Evolutionary conservation across 1,140 invertebrate genomes (phyloP).

Genomic region (Calliphora vicina): DNA sequence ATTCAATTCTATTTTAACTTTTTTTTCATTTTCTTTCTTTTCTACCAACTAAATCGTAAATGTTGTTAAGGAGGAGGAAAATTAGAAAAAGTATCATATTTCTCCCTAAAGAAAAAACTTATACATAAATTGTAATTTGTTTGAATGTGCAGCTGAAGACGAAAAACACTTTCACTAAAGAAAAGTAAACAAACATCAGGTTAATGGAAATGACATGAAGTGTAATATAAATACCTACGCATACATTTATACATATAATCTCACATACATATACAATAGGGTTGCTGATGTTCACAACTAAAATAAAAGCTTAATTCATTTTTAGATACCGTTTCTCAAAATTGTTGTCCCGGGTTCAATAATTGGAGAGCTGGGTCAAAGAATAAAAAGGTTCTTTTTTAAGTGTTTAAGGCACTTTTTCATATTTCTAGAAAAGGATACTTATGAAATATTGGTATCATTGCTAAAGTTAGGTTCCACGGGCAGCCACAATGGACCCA

Average conservation of each 20-base stretch:
- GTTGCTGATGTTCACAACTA: too few species aligned
- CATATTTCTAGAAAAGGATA: too few species aligned
- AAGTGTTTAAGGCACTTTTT: too few species aligned
- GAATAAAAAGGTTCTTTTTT: too few species aligned
- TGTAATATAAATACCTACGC: constrained; percentile 17
- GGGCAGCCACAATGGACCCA: too few species aligned
- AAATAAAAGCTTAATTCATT: too few species aligned
- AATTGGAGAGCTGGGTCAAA: too few species aligned
- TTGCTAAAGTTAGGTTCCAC: too few species aligned
- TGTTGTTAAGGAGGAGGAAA: neutral
- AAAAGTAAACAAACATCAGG: constrained; percentile 61
- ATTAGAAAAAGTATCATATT: constrained; percentile 28
- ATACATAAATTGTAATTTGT: neutral
- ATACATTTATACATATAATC: neutral
- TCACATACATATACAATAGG: neutral
- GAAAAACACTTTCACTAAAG: constrained; percentile 45
- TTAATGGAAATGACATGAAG: constrained; percentile 61
- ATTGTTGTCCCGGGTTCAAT: too few species aligned
- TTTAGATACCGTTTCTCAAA: too few species aligned
- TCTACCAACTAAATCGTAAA: constrained; percentile 36
- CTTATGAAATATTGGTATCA: too few species aligned
- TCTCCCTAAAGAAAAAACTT: neutral
- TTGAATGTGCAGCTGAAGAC: neutral
- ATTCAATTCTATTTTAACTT: constrained; percentile 35
- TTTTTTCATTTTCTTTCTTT: neutral